Percentiles rank a stretch among this genome's conserved stretches.
phyloP scores from a whole-genome alignment of 2,797 vertebrate genomes.

The Tapera naevia region DNA sequence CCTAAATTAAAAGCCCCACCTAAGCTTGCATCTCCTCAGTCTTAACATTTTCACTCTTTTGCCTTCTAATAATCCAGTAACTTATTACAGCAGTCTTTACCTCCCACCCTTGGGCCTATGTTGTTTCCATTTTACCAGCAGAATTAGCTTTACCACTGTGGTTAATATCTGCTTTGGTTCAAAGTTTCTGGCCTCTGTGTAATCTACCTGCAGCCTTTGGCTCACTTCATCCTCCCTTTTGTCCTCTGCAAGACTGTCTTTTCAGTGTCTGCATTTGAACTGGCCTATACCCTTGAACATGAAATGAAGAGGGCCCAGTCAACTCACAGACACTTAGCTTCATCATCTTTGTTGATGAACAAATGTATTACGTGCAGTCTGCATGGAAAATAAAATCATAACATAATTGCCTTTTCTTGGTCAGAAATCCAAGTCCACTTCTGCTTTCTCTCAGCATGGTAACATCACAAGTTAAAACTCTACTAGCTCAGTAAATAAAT shows the following conservation, averaged over 20 bases:
- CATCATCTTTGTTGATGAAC: background rate
- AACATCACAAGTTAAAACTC: background rate
- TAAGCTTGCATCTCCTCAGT: background rate
- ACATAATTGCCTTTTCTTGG: background rate
- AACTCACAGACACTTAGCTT: background rate
- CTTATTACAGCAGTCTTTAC: background rate
- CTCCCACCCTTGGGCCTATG: background rate
- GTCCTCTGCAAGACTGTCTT: background rate
- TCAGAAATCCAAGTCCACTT: background rate
- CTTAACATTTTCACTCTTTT: background rate
- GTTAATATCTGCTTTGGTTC: background rate
- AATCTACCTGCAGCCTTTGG: background rate
- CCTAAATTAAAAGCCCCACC: background rate
- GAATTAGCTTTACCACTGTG: background rate
- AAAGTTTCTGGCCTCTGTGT: background rate
- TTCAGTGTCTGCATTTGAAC: background rate
- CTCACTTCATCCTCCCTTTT: background rate
- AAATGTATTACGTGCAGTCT: background rate
- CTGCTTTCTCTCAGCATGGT: background rate
- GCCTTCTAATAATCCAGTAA: background rate
- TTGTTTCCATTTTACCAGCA: background rate
- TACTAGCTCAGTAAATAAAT: background rate
- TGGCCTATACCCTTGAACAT: background rate
- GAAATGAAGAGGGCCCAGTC: background rate
- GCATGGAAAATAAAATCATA: background rate